Evolutionary conservation across 1,140 invertebrate genomes (phyloP), one percentile per base, ranked within the genome.

Genomic region (Drosophila saltans): DNA sequence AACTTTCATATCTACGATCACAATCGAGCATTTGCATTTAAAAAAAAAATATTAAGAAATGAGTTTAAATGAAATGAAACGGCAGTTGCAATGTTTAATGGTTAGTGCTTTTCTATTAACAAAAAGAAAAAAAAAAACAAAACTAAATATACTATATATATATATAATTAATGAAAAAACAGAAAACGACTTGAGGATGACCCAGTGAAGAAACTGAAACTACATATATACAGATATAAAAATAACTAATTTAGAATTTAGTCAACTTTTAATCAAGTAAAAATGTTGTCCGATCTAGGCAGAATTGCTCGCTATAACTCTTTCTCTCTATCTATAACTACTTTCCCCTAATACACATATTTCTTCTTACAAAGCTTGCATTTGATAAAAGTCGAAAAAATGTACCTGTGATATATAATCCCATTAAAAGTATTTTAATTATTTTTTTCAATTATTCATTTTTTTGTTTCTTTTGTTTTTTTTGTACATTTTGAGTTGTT

Each of bases 51-150:
- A 39, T 56, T 16, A 52, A 16, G 30, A 11, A 24, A 26, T 26
- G 41, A 28, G 52, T 59, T 41, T 58, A 58, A 43, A 68, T 57
- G 48, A 63, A 74, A 65, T 72, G 77, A 79, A 67, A 71, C 69
- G 83, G 76, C 83, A 86, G 84, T 86, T 86, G 83, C 83, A 86
- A 86, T 86, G 83, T 86, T 86, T 83, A 86, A 86, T 86, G 83
- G 83, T 86, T 86, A 86, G 83, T 86, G 83, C 83, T 86, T 86
- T 86, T 86, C 84, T 86, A 86, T 89, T 79, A 85, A 72, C 72
- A 73, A 64, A 62, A 76, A 66, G 78, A 74, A 81, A 82, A 71
- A 43, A 64, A 82, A 64, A 82, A 67, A 73, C 45, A 66, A 21
- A 58, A 40, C 45, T 24, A 66, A 67, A 70, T 48, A 66, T 60